Evolutionary conservation across 2,888 invertebrate genomes (phyloP).

Genomic region (Linhomoeus sp.): DNA sequence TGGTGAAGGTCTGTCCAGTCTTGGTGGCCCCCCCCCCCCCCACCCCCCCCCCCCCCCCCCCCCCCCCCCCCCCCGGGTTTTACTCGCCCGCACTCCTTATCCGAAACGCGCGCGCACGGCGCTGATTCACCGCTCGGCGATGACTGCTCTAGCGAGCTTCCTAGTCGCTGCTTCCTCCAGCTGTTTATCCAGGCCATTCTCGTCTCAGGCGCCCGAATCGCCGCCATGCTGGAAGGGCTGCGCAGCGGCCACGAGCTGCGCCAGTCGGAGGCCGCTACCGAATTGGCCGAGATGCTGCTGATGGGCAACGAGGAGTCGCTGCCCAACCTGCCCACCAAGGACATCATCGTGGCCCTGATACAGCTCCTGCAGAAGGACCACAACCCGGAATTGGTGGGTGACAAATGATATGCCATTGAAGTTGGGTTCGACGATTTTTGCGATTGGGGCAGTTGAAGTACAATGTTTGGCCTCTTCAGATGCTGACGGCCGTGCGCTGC

Average conservation of each 20-base stretch:
- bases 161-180: no score
- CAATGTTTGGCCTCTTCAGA: no score
- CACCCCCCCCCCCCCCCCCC: no score
- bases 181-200: no score
- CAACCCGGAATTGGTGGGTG: slow-evolving; percentile 78
- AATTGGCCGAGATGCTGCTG: slow-evolving; percentile 92
- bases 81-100: no score
- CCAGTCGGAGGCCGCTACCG: slow-evolving; percentile 68
- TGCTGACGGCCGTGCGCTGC: slow-evolving; percentile 65
- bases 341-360: slow-evolving; percentile 84
- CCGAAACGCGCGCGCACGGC: no score
- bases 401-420: no score
- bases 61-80: no score
- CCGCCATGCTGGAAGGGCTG: slow-evolving; percentile 70
- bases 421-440: no score
- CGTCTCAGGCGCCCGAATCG: slow-evolving; percentile 42
- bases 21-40: slow-evolving; percentile 26
- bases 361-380: slow-evolving; percentile 82
- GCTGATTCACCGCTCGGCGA: no score
- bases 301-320: slow-evolving; percentile 98
- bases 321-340: slow-evolving; percentile 92
- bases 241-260: slow-evolving; percentile 61
- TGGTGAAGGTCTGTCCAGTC: slow-evolving; percentile 24
- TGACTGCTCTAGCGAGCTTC: no score
- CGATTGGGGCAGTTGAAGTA: no score